Percentiles rank a stretch among this genome's conserved stretches.
These are phyloP conservation scores for Thymallus thymallus DNA, from an alignment of 2,113 vertebrate genomes.

Conservation along the genomic window DNA sequence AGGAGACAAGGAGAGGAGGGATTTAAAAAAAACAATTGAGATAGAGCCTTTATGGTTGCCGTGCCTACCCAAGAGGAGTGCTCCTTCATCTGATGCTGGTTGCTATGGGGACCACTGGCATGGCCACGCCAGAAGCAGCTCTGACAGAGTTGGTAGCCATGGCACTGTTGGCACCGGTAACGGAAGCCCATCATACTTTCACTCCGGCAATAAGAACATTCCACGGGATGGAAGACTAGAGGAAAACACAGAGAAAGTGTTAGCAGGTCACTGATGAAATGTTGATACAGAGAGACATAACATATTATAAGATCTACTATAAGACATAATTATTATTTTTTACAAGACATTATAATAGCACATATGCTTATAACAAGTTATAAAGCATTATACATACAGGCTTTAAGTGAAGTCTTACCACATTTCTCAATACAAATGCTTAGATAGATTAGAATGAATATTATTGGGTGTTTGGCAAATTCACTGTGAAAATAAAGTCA, in stretches of 20 bases:
- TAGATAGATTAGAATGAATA: background rate
- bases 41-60: background rate
- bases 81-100: conserved; percentile 99
- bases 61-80: conserved; percentile 92
- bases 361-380: background rate
- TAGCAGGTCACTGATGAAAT: background rate
- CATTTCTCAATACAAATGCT: background rate
- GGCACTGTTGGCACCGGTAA: conserved; percentile 98
- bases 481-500: background rate
- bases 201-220: conserved; percentile 92
- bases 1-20: background rate
- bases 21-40: background rate
- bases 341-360: too few relatives aligned
- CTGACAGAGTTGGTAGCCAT: conserved; percentile 97
- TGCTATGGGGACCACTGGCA: conserved; percentile 92
- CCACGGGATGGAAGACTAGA: conserved; percentile 95
- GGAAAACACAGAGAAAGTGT: background rate
- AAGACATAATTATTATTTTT: too few relatives aligned
- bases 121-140: conserved; percentile 97
- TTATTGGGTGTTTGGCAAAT: background rate
- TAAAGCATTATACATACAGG: background rate
- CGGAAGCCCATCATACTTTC: conserved; percentile 99
- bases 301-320: background rate
- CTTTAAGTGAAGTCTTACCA: background rate
- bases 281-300: background rate